phyloP scores from a whole-genome alignment of 1,140 invertebrate genomes.

The Drosophila truncata region DNA sequence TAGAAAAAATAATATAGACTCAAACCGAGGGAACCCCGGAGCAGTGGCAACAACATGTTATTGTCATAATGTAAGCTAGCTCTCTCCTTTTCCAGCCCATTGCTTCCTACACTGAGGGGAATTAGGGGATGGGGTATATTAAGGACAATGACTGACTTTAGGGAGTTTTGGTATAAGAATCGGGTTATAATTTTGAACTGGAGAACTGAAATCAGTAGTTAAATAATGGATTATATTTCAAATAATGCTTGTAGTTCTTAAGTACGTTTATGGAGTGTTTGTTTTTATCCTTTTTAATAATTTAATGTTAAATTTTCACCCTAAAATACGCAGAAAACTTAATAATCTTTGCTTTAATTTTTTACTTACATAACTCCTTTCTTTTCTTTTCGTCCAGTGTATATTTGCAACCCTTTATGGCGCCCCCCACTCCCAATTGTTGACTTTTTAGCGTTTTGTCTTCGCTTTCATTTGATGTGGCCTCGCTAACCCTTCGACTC shows the following conservation, averaged over 20 bases:
- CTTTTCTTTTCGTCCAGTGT: conserved; percentile 15
- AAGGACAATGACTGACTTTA: too few relatives aligned
- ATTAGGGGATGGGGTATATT: neutral
- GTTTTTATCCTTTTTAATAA: neutral
- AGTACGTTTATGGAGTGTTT: neutral
- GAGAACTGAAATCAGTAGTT: too few relatives aligned
- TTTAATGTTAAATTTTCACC: too few relatives aligned
- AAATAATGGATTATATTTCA: too few relatives aligned
- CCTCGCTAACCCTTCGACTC: conserved; percentile 28
- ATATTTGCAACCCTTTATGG: conserved; percentile 61
- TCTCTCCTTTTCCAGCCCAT: conserved; percentile 22
- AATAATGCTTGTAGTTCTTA: neutral
- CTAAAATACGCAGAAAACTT: too few relatives aligned
- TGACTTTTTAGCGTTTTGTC: conserved; percentile 81
- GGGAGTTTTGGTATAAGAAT: too few relatives aligned
- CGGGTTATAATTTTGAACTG: too few relatives aligned
- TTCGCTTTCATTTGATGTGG: conserved; percentile 64
- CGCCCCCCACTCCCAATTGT: conserved; percentile 52
- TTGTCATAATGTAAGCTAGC: conserved; percentile 70
- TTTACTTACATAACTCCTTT: neutral
- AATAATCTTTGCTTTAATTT: neutral
- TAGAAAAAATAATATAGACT: conserved; percentile 55
- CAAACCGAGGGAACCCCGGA: neutral
- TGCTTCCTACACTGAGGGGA: neutral
- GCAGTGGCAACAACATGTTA: conserved; percentile 65